phyloP scores from a whole-genome alignment of 2,113 vertebrate genomes.

The Pipa parva region DNA sequence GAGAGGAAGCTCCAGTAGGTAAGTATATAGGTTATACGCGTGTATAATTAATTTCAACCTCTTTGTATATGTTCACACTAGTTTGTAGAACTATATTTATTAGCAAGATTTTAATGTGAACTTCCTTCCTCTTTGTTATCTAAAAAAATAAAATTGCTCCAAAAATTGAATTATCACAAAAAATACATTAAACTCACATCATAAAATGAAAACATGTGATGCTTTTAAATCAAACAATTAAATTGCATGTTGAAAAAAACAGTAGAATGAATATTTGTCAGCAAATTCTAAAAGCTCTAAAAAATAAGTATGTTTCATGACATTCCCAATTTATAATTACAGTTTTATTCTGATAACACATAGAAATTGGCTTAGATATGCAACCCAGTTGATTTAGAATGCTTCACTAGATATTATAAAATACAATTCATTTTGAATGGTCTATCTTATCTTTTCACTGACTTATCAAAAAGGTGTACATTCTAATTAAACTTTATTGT shows the following conservation, averaged over 20 bases:
- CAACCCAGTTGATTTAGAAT: slow-evolving; percentile 22
- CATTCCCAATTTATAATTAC: slow-evolving; percentile 32
- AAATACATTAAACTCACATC: not conserved
- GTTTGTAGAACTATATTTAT: too few species aligned
- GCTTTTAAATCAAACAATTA: slow-evolving; percentile 17
- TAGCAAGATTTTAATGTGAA: too few species aligned
- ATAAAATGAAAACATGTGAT: not conserved
- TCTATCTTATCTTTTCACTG: slow-evolving; percentile 22
- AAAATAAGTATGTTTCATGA: slow-evolving; percentile 19
- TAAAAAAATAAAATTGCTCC: too few species aligned
- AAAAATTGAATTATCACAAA: not conserved
- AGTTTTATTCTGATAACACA: slow-evolving; percentile 27
- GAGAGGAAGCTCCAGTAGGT: too few species aligned
- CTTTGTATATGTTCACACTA: too few species aligned
- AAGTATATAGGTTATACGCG: too few species aligned
- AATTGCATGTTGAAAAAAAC: slow-evolving; percentile 18
- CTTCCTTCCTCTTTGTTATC: too few species aligned
- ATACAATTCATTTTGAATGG: slow-evolving; percentile 14
- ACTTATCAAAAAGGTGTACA: slow-evolving; percentile 22
- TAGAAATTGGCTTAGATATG: slow-evolving; percentile 34
- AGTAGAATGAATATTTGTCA: slow-evolving; percentile 37
- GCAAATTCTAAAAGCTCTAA: slow-evolving; percentile 25
- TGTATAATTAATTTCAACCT: too few species aligned
- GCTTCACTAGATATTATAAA: slow-evolving; percentile 22
- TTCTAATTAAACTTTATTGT: slow-evolving; percentile 29